phyloP scores from a whole-genome alignment of 1,140 invertebrate genomes.

The Drosophila tsacasi region DNA sequence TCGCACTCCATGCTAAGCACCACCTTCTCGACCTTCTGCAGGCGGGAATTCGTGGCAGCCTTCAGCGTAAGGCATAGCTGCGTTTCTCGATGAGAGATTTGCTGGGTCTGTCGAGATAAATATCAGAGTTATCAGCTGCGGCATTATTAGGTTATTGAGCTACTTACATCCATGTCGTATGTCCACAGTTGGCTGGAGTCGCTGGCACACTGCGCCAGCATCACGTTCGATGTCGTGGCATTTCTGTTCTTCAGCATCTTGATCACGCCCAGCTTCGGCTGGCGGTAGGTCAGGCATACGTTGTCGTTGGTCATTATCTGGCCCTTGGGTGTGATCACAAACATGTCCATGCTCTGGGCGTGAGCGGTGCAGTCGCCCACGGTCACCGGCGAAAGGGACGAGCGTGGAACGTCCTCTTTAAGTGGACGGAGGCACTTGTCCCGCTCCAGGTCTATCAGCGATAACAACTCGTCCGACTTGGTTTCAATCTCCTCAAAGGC shows the following conservation, averaged over 20 bases:
- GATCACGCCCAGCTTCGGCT: conserved; percentile 60
- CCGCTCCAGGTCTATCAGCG: conserved; percentile 71
- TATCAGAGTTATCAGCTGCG: background rate
- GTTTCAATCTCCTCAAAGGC: conserved; percentile 74
- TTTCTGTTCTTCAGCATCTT: conserved; percentile 71
- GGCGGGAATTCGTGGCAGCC: conserved; percentile 61
- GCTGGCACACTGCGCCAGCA: conserved; percentile 67
- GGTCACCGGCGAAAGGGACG: conserved; percentile 86
- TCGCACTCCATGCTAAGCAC: conserved; percentile 74
- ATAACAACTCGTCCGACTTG: conserved; percentile 61
- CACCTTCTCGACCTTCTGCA: conserved; percentile 69
- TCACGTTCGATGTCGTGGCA: conserved; percentile 72
- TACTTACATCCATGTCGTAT: conserved; percentile 82
- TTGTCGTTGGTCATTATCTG: conserved; percentile 85
- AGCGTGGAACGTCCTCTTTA: conserved; percentile 63
- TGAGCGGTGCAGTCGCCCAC: conserved; percentile 85
- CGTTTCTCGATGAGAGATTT: conserved; percentile 73
- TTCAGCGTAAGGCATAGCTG: conserved; percentile 80
- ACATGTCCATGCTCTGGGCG: conserved; percentile 89
- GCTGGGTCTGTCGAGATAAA: conserved; percentile 65
- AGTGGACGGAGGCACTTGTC: conserved; percentile 75
- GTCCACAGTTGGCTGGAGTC: conserved; percentile 73
- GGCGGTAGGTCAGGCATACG: conserved; percentile 75
- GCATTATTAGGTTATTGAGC: background rate
- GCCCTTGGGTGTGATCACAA: conserved; percentile 89